Conservation (phyloP, 2,888 invertebrate species). For the Archips crataeganus region DNA sequence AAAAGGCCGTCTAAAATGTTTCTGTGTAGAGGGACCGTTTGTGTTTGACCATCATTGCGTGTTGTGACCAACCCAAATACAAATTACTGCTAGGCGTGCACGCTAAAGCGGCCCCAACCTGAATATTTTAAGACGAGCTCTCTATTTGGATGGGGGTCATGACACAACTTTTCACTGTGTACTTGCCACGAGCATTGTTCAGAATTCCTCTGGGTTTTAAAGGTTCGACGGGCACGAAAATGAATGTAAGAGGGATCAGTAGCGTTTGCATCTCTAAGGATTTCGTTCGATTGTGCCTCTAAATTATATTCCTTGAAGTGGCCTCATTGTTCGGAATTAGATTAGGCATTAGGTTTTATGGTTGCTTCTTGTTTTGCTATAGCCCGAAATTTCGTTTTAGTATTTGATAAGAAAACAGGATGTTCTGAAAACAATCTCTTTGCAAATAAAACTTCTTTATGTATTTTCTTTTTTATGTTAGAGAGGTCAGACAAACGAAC, state of each 20-base stretch:
- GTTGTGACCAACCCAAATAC: slow-evolving; percentile 68
- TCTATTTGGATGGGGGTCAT: slow-evolving; percentile 58
- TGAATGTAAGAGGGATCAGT: slow-evolving; percentile 52
- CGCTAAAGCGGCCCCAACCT: slow-evolving; percentile 65
- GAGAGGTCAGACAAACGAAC: too few relatives aligned
- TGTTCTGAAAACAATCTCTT: neutral
- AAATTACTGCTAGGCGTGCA: slow-evolving; percentile 73
- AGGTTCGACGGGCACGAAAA: slow-evolving; percentile 50
- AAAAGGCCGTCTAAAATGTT: slow-evolving; percentile 38
- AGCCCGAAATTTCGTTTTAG: neutral
- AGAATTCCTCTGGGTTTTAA: slow-evolving; percentile 57
- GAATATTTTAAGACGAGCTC: slow-evolving; percentile 72
- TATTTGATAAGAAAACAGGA: neutral
- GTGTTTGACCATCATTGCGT: slow-evolving; percentile 70
- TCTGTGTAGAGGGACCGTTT: slow-evolving; percentile 46
- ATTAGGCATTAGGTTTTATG: slow-evolving; percentile 22
- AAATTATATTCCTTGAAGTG: slow-evolving; percentile 35
- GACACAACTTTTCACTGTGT: slow-evolving; percentile 49
- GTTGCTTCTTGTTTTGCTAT: slow-evolving; percentile 9
- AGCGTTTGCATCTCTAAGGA: slow-evolving; percentile 31
- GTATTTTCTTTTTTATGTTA: too few relatives aligned
- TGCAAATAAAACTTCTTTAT: too few relatives aligned
- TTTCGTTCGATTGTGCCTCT: slow-evolving; percentile 34
- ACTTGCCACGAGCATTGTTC: slow-evolving; percentile 55
- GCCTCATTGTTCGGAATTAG: slow-evolving; percentile 17